phyloP scores from a whole-genome alignment of 2,888 invertebrate genomes.

The Tetropium fuscum region DNA sequence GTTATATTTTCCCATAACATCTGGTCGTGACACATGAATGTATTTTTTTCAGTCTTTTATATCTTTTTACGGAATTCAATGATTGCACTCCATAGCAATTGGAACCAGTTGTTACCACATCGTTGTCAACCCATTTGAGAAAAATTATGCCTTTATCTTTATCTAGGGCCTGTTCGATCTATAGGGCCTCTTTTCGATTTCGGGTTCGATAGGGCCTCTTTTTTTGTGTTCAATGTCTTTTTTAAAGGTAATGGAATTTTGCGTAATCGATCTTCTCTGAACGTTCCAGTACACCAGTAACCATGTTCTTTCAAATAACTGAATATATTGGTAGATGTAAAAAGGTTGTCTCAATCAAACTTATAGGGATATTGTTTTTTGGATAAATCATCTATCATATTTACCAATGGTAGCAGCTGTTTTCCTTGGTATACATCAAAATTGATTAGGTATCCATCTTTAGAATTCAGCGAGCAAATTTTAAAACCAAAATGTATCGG shows the following conservation, averaged over 20 bases:
- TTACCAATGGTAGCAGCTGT: conserved; percentile 32
- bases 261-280: conserved; percentile 43
- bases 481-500: conserved; percentile 25
- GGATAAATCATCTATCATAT: conserved; percentile 33
- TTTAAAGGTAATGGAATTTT: conserved; percentile 12
- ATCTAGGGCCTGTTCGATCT: not conserved
- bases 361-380: conserved; percentile 27
- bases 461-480: conserved; percentile 22
- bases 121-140: conserved; percentile 21
- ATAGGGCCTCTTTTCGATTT: not conserved
- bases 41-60: too few species aligned
- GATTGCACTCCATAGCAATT: conserved; percentile 20
- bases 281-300: conserved; percentile 45
- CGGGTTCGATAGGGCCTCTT: not conserved
- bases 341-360: conserved; percentile 40
- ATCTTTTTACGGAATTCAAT: conserved; percentile 13
- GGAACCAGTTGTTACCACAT: conserved; percentile 18
- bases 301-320: not conserved
- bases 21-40: conserved; percentile 1
- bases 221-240: not conserved
- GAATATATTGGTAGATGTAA: not conserved
- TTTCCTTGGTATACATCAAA: conserved; percentile 25
- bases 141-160: conserved; percentile 13
- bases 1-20: conserved; percentile 32
- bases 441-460: conserved; percentile 20